Evolutionary conservation across 2,113 vertebrate species (phyloP), one percentile per base, ranked within the genome.

Genomic region (Microtus ochrogaster): DNA sequence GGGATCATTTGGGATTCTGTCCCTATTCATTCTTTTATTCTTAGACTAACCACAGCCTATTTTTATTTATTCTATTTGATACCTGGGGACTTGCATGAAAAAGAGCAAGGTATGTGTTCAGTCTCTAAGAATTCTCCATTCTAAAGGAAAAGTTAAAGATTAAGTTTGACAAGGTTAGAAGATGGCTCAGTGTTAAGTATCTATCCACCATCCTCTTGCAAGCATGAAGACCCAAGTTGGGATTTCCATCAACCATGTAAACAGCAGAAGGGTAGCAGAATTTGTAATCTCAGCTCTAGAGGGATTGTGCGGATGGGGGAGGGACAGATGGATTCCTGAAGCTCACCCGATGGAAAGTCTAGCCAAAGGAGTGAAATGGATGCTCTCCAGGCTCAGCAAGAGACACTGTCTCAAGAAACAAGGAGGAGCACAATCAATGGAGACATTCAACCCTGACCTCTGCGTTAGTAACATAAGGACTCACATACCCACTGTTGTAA

Each of bases 111-210:
- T n/a, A 70, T 13, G 13, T 21, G 24, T 73, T 93, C 41, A 82
- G 21, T 85, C 12, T 39, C 72, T 76, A 82, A 88, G n/a, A 90
- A 87, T 81, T 76, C 16, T 78, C 3, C 61, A 92, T 61, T 66
- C 61, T 61, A 88, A 95, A 89, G 21, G 2, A 92, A n/a, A 90
- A 94, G 74, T 86, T 70, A 36, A 88, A 88, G 66, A 17, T 47
- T 65, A 47, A 68, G 11, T 68, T 33, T 66, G 13, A 21, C 16
- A 52, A 5, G 83, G 28, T 16, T 85, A 1, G 39, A 30, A 66
- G 28, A 36, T 30, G 39, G 39, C n/a, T 44, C 14, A 17, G 58
- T 63, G 58, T 19, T 49, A 36, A 5, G 10, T 85, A 3, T 83
- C 24, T 39, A 28, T 26, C 14, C 4, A 1, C 22, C 41, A 33